Base-by-base conservation (phyloP, 2,113 vertebrate species). In the Pelodiscus sinensis region DNA sequence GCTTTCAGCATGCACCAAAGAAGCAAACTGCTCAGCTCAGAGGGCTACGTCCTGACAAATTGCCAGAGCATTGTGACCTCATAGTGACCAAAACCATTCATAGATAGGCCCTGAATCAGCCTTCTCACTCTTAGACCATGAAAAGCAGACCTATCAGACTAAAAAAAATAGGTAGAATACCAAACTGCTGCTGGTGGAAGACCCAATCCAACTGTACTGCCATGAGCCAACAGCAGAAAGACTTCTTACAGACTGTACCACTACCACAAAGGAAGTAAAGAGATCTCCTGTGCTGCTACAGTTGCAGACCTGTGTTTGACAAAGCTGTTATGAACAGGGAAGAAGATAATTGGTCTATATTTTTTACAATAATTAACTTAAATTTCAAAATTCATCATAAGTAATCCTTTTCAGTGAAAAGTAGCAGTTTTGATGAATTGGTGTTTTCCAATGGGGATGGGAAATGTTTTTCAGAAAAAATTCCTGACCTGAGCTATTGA, bases 321-420 rank as follows among this genome's bases (percentile, higher is more conserved):
- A 96, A 31, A 92, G 27, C 5, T 10, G 29, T 55, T 82, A 15
- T 68, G 62, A 86, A 81, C 38, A 87, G 77, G 93, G 92, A 91
- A 94, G 81, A 55, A 79, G 54, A 71, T 87, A 51, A 92, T 92
- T 38, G 68, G 16, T 9, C 89, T 25, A 75, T 25, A 79, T 87
- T 65, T 65, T n/a, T 68, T 31, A 31, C 62, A n/a, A n/a, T 68
- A 68, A 68, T 68, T 68, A 19, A 7, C 15, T 68, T 68, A 68
- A 16, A 68, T n/a, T 68, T 68, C 31, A 68, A 68, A 68, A n/a
- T 18, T n/a, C 31, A 68, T n/a, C 62, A 19, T 31, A 68, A 68
- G 15, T 16, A 68, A n/a, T 8, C 15, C 8, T 68, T 68, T 68
- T 15, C 31, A n/a, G 62, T 68, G 62, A 68, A 68, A 68, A n/a